These are phyloP conservation scores for Panthera tigris DNA, from an alignment of 2,113 vertebrate genomes.

Conservation along the genomic window DNA sequence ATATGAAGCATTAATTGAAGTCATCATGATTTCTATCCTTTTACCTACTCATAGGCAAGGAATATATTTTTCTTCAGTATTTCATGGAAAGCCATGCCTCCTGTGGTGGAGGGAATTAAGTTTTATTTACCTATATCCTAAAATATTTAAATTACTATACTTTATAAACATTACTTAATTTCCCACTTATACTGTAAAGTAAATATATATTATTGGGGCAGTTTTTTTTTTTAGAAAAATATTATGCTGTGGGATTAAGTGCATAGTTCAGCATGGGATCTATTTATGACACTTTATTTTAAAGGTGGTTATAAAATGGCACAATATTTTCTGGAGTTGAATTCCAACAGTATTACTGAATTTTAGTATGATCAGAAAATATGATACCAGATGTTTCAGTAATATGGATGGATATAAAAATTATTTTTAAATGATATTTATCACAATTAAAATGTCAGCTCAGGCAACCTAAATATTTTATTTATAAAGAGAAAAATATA, in stretches of 20 bases:
- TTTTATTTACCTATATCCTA: background rate
- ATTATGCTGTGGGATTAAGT: background rate
- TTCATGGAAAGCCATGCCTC: background rate
- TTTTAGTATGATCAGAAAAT: constrained; percentile 15
- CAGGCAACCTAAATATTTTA: background rate
- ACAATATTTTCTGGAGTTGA: background rate
- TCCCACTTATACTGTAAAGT: background rate
- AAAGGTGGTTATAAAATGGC: background rate
- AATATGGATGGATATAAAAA: background rate
- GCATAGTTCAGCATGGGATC: background rate
- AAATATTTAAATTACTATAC: constrained; percentile 4
- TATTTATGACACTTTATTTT: constrained; percentile 3
- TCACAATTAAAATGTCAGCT: background rate
- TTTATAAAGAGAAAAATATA: background rate
- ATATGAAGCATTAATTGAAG: background rate
- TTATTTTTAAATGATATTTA: constrained; percentile 32
- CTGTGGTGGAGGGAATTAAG: background rate
- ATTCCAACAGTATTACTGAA: background rate
- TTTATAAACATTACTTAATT: constrained; percentile 43
- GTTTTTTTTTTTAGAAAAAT: background rate
- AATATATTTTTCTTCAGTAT: background rate
- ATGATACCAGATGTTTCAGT: background rate
- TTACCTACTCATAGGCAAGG: background rate
- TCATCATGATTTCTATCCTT: background rate
- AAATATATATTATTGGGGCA: constrained; percentile 20